Base-by-base conservation (phyloP, 1,140 invertebrate species). In the Drosophila guanche region DNA sequence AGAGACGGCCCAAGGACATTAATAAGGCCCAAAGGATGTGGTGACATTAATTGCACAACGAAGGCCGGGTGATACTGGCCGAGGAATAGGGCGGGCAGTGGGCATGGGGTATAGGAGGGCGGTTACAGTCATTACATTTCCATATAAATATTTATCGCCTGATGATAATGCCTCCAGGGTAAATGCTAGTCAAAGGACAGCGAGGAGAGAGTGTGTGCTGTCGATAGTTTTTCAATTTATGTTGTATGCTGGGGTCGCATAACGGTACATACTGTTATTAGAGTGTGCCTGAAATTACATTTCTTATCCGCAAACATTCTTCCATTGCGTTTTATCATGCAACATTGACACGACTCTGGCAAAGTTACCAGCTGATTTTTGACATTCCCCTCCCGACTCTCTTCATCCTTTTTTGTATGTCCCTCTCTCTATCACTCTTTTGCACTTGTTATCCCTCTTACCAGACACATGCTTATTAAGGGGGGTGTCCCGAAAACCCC, bases 11-110 rank as follows among this genome's bases (percentile, higher is more conserved):
- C 70, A 86, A 88, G 78, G 81, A 86, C 81, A 86, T 86, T 86
- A 86, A 86, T 88, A 86, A 86, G 83, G 78, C 83, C 83, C 81
- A 86, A 86, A 86, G 81, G 81, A 86, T 86, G 81, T 86, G 81
- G 81, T 86, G 81, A 86, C 81, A 86, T 86, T 86, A 86, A 86
- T 88, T 86, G 81, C 81, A 74, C 77, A 61, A 71, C 74, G 77
- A 53, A 56, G 57, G 45, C 40, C 43, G 45, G 37, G 33, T 10
- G 4, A 37, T 10, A 37, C 33, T 37, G 33, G 10, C 10, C 33
- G 33, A 12, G 33, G 33, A 4, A 37, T 37, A 12, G 40, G 53
- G 45, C 22, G 12, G 47, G 33, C 8, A 14, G 37, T 20, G 1
- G 27, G 25, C 14, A 27, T 14, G 45, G 48, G 3, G 42, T 33